phyloP scores from a whole-genome alignment of 2,113 vertebrate genomes.

The Azemiops feae region DNA sequence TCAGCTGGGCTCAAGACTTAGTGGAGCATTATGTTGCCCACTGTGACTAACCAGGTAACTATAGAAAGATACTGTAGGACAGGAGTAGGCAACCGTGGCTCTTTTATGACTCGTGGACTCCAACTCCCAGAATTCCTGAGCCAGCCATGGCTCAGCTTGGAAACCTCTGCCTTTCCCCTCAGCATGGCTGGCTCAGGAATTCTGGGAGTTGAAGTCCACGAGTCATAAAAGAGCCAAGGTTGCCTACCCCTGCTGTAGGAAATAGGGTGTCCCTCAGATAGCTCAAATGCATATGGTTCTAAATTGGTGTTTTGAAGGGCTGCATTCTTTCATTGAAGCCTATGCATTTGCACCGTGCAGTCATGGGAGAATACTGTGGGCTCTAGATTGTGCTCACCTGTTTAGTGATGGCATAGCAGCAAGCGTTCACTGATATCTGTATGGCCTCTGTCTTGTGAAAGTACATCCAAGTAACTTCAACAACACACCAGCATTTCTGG shows the following conservation, averaged over 20 bases:
- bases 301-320: not conserved
- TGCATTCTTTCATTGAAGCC: not conserved
- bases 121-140: no score
- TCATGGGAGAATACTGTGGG: not conserved
- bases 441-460: not conserved
- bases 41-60: not conserved
- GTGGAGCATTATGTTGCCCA: not conserved
- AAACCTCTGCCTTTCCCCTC: no score
- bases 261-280: not conserved
- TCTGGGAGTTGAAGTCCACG: no score
- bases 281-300: not conserved
- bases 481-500: not conserved
- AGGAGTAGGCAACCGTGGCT: no score
- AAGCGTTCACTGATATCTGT: not conserved
- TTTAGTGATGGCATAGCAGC: not conserved
- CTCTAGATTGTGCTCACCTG: not conserved
- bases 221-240: no score
- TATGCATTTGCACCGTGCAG: not conserved
- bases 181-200: no score
- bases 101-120: no score
- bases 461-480: not conserved
- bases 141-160: no score
- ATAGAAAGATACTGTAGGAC: not conserved
- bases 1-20: not conserved
- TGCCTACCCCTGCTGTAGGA: no score